These are phyloP conservation scores for Epistrophella euchroma DNA, from an alignment of 2,888 invertebrate species.

Conservation along the genomic window DNA sequence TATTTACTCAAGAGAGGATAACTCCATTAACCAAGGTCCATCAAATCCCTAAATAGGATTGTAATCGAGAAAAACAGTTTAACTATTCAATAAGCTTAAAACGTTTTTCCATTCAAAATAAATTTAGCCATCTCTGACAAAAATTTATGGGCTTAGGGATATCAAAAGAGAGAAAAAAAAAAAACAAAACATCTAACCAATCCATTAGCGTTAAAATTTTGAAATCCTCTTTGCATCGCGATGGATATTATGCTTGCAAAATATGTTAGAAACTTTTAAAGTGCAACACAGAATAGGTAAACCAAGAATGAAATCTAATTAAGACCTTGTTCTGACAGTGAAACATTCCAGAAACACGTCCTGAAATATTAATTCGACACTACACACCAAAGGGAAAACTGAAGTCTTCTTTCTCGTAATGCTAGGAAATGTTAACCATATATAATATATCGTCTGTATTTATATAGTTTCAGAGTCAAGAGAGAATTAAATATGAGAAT, in stretches of 20 bases:
- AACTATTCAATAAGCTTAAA: conserved; percentile 25
- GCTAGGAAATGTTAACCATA: conserved; percentile 5
- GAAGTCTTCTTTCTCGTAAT: neutral
- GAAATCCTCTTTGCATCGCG: neutral
- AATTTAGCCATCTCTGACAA: neutral
- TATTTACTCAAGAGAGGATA: conserved; percentile 21
- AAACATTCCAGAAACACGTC: conserved; percentile 27
- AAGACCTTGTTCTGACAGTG: conserved; percentile 30
- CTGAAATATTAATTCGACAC: conserved; percentile 50
- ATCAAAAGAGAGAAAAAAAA: neutral
- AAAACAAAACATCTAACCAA: neutral
- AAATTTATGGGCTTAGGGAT: conserved; percentile 3
- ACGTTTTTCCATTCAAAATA: conserved; percentile 1
- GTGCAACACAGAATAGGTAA: conserved; percentile 21
- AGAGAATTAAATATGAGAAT: conserved; percentile 16
- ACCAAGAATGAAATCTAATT: conserved; percentile 24
- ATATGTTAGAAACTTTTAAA: conserved; percentile 12
- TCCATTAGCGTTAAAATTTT: neutral
- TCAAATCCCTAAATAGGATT: conserved; percentile 14
- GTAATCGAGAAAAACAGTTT: conserved; percentile 14
- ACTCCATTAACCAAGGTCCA: conserved; percentile 12
- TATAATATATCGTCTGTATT: too few relatives aligned
- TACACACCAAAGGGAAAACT: neutral
- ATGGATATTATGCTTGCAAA: neutral
- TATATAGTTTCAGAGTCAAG: neutral